These are phyloP conservation scores for Mormyrus proboscirostris DNA, from an alignment of 2,797 vertebrate genomes.

Conservation along the genomic window DNA sequence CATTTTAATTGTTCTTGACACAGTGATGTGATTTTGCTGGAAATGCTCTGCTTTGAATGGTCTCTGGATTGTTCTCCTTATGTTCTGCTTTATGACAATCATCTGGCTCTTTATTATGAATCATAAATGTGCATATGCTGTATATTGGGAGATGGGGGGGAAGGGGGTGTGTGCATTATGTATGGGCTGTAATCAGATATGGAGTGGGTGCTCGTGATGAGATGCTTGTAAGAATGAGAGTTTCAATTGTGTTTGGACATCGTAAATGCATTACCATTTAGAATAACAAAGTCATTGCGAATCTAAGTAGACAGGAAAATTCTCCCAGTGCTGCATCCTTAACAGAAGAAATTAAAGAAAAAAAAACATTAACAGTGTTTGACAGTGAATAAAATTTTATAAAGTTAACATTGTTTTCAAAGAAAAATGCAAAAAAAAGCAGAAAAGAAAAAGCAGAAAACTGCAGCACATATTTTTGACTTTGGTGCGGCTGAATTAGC, in stretches of 20 bases:
- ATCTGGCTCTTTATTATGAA: not conserved
- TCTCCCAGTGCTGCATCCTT: not conserved
- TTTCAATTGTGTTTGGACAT: not conserved
- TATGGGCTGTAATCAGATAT: not conserved
- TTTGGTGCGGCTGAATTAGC: not conserved
- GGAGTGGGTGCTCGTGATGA: not conserved
- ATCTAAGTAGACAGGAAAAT: not conserved
- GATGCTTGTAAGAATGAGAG: not conserved
- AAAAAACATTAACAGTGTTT: not conserved
- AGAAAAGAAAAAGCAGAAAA: not conserved
- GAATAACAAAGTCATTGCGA: not conserved
- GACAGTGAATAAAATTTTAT: not conserved
- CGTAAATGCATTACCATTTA: not conserved
- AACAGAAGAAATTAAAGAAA: not conserved
- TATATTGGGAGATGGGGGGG: not conserved
- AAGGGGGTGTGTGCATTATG: not conserved
- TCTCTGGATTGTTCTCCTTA: not conserved
- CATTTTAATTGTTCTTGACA: not conserved
- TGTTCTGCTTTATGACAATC: not conserved
- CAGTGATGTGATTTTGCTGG: not conserved
- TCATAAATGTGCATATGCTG: not conserved
- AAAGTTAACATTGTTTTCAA: not conserved
- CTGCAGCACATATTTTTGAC: not conserved
- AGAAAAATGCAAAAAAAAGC: not conserved
- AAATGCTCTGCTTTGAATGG: not conserved